phyloP scores from a whole-genome alignment of 1,140 invertebrate species.

The Caenorhabditis inopinata region DNA sequence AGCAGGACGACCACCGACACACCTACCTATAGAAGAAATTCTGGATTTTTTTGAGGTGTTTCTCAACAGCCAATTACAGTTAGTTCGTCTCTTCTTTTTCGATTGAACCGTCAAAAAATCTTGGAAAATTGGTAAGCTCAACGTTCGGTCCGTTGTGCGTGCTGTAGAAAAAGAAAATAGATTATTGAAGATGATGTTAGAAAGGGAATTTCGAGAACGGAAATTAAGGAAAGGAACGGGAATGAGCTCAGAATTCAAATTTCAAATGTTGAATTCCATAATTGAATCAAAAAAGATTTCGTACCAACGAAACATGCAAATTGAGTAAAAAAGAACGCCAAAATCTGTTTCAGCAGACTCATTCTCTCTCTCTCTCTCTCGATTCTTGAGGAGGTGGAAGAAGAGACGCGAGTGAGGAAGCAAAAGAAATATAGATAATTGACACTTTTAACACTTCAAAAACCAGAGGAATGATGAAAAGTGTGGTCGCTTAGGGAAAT shows the following conservation, averaged over 20 bases:
- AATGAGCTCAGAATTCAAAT: no score
- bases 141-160: background rate
- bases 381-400: no score
- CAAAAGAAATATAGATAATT: background rate
- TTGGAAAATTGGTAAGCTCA: background rate
- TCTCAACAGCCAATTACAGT: background rate
- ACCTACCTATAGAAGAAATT: conserved; percentile 2
- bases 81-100: background rate
- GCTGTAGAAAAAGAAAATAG: background rate
- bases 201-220: no score
- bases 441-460: background rate
- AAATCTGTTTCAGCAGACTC: no score
- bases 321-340: no score
- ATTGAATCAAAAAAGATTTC: no score
- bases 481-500: background rate
- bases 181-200: background rate
- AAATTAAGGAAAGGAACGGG: background rate
- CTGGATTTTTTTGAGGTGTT: background rate
- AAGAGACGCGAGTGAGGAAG: background rate
- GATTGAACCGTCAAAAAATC: background rate
- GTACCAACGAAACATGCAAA: no score
- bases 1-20: background rate
- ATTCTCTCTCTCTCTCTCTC: no score
- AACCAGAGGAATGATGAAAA: background rate
- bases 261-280: no score